phyloP scores from a whole-genome alignment of 2,888 invertebrate species.

The Octonoba sinensis region DNA sequence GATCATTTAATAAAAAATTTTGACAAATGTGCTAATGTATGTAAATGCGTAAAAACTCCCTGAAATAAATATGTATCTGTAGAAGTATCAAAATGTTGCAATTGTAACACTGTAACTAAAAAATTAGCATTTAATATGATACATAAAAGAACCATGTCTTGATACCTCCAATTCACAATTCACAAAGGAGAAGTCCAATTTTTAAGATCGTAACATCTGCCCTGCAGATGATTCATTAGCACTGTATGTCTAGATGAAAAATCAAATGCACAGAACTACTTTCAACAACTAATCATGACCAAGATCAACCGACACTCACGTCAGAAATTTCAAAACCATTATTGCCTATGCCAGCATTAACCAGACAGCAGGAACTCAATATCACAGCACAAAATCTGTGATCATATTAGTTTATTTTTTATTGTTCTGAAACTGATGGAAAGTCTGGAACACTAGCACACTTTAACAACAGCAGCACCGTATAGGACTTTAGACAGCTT shows the following conservation, averaged over 20 bases:
- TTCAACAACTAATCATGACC: conserved; percentile 7
- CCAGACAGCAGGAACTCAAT: conserved; percentile 45
- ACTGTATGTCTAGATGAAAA: not conserved
- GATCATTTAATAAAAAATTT: conserved; percentile 56
- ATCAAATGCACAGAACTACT: conserved; percentile 1
- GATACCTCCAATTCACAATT: conserved; percentile 11
- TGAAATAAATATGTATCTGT: conserved; percentile 60
- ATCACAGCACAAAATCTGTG: conserved; percentile 25
- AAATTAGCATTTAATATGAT: conserved; percentile 18
- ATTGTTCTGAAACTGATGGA: conserved; percentile 25
- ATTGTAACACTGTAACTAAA: conserved; percentile 38
- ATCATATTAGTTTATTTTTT: conserved; percentile 9
- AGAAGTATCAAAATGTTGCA: conserved; percentile 57
- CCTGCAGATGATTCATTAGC: conserved; percentile 43
- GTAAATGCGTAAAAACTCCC: conserved; percentile 61
- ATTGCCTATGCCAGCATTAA: conserved; percentile 39
- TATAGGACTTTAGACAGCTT: conserved; percentile 39
- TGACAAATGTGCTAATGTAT: conserved; percentile 42
- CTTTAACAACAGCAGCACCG: conserved; percentile 54
- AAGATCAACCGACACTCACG: not conserved
- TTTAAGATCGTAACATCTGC: conserved; percentile 28
- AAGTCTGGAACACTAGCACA: conserved; percentile 47
- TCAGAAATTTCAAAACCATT: conserved; percentile 13
- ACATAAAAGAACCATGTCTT: conserved; percentile 13
- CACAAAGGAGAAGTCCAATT: conserved; percentile 16